Percentiles rank a stretch among this genome's conserved stretches.
These are phyloP conservation scores for Physella acuta DNA, from an alignment of 1,140 invertebrate species.

Conservation along the genomic window DNA sequence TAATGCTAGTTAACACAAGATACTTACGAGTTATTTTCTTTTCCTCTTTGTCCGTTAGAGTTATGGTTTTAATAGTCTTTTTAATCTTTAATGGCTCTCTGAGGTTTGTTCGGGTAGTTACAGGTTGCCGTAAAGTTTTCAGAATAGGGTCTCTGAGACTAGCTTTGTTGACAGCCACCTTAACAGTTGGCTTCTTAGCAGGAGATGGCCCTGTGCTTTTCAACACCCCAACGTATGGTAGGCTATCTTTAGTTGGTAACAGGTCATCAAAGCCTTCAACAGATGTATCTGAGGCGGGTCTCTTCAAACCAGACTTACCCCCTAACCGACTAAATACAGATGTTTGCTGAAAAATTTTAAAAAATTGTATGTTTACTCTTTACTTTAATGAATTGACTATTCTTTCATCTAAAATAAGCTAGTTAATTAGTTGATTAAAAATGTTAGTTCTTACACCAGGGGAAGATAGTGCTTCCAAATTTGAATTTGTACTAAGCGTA, in stretches of 20 bases:
- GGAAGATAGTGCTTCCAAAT: too few relatives aligned
- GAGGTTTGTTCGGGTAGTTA: not conserved
- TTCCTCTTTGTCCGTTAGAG: not conserved
- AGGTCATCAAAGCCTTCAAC: conserved; percentile 24
- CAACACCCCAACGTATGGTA: conserved; percentile 28
- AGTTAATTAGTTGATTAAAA: too few relatives aligned
- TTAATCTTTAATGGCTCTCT: conserved; percentile 5
- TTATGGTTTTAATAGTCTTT: conserved; percentile 10
- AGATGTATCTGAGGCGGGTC: conserved; percentile 49
- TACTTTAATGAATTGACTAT: too few relatives aligned
- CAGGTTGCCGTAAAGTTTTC: too few relatives aligned
- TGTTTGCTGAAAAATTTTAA: not conserved
- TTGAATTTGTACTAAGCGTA: not conserved
- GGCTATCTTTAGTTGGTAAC: conserved; percentile 16
- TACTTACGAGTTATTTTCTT: conserved; percentile 8
- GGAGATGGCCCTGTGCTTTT: conserved; percentile 17
- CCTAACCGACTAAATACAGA: conserved; percentile 49
- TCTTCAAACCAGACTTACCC: conserved; percentile 46
- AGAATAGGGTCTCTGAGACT: conserved; percentile 4
- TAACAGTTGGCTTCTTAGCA: conserved; percentile 15
- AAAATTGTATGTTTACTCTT: too few relatives aligned
- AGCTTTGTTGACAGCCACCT: not conserved
- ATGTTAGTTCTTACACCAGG: too few relatives aligned
- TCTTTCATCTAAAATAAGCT: too few relatives aligned
- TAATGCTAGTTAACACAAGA: not conserved